Base-by-base conservation (phyloP, 2,113 vertebrate genomes). In the Tautogolabrus adspersus region DNA sequence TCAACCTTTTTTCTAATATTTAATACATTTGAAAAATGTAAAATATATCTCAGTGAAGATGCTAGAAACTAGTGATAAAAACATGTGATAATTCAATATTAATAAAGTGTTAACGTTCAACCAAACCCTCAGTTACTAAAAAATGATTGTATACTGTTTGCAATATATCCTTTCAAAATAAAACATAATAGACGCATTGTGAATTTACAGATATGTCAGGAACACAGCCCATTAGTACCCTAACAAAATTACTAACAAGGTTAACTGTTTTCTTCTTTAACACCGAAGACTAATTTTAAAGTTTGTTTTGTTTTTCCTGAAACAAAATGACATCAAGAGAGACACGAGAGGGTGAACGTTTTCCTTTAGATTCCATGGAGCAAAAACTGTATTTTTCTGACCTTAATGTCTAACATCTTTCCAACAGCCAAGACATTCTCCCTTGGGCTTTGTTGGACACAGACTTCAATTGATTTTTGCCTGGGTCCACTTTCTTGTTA, bases 401-500 rank as follows among this genome's bases (percentile, higher is more conserved):
- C 10, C 9, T 42, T 42, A 52, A 58, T 66, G 21, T 22, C 42
- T 22, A 34, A 10, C 42, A 62, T 52, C 47, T 55, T 51, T 80
- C 9, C 7, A 12, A 19, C 5, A 0, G 26, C 15, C 10, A 57
- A 19, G 9, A 3, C 10, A 58, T 54, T 21, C n/a, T 37, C 40
- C 65, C 55, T 49, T 11, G 46, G 12, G 22, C 56, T 65, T 69
- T 56, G 44, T 18, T 52, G 54, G 38, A 54, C 60, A 26, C 68
- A 38, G 49, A 46, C 52, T 52, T n/a, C 2, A 4, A 69, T 71
- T 44, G 66, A 67, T 68, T 78, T 42, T 64, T 63, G 7, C 22
- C 77, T 63, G 8, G 44, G 61, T 49, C 57, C 44, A 1, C 10
- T 38, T 10, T 49, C 38, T 46, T 82, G 61, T 78, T 67, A 52